These are phyloP conservation scores for Mamestra configurata DNA, from an alignment of 1,140 invertebrate species.

Conservation along the genomic window DNA sequence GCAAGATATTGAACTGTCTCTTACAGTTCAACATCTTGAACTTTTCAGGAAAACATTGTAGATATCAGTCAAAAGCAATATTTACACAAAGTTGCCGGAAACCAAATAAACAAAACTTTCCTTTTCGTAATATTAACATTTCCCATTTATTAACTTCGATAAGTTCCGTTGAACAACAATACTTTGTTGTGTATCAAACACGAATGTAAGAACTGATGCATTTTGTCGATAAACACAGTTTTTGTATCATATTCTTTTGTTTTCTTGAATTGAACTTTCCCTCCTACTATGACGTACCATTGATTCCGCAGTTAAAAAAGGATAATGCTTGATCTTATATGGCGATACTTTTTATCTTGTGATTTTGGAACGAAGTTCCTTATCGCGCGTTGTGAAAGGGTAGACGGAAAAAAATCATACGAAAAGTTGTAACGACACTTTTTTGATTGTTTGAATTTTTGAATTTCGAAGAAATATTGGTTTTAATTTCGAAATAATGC, in stretches of 20 bases:
- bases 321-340: no score
- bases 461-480: no score
- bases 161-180: background rate
- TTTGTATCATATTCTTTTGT: background rate
- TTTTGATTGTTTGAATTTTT: no score
- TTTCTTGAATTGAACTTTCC: background rate
- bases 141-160: slow-evolving; percentile 5
- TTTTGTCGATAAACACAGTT: background rate
- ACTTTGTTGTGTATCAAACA: background rate
- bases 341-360: no score
- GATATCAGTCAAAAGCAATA: slow-evolving; percentile 9
- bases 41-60: slow-evolving; percentile 11
- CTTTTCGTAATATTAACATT: slow-evolving; percentile 19
- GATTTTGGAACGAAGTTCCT: no score
- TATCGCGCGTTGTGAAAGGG: no score
- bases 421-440: no score
- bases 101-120: background rate
- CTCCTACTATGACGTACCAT: no score
- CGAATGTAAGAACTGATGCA: background rate
- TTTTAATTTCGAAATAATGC: no score
- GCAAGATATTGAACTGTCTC: no score
- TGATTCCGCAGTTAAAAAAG: no score
- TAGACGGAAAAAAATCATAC: no score
- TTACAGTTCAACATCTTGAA: background rate
- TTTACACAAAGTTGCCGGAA: background rate